phyloP scores from a whole-genome alignment of 2,797 vertebrate species.

The Buceros bicornis region DNA sequence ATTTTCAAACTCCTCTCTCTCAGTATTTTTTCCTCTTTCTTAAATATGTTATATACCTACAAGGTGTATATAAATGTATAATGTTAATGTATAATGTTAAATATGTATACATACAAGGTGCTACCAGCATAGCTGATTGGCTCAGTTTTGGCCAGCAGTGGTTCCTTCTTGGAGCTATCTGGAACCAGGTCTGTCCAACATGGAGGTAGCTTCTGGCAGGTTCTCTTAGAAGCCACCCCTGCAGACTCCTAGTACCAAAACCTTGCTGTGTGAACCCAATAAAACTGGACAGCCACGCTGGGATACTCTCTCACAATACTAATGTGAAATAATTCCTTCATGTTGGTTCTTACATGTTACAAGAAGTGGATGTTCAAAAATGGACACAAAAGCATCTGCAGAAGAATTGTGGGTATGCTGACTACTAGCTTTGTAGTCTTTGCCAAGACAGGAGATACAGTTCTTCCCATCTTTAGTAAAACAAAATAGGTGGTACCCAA shows the following conservation, averaged over 20 bases:
- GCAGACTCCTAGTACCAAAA: neutral
- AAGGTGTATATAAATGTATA: too few species aligned
- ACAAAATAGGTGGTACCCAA: neutral
- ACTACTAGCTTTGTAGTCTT: neutral
- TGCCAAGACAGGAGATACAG: neutral
- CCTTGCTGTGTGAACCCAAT: neutral
- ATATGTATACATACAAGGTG: neutral
- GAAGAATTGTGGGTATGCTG: neutral
- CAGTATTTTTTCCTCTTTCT: neutral
- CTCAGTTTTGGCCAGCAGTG: neutral
- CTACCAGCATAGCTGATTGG: neutral
- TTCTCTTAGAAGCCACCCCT: neutral
- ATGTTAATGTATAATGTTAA: too few species aligned
- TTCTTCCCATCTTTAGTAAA: neutral
- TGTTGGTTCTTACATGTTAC: neutral
- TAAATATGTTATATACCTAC: neutral
- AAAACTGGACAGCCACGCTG: neutral
- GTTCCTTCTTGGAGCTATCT: too few species aligned
- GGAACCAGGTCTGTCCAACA: neutral
- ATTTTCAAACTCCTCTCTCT: neutral
- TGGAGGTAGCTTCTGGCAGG: neutral
- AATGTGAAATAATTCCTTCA: neutral
- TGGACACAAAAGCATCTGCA: neutral
- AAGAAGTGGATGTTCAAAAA: neutral
- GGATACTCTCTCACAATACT: neutral